phyloP scores from a whole-genome alignment of 2,888 invertebrate species.

The Parapristionchus giblindavisi region DNA sequence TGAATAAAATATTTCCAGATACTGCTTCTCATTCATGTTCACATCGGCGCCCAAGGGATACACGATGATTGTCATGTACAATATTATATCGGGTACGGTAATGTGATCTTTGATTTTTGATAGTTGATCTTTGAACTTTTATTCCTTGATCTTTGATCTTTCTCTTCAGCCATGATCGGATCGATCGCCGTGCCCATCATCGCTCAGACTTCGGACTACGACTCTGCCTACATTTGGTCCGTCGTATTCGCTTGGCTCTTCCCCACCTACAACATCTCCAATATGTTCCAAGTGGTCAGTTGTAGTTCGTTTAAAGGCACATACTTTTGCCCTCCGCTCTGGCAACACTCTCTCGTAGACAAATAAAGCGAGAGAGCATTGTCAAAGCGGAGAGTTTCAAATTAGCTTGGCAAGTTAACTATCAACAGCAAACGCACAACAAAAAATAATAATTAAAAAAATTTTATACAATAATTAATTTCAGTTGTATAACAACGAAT shows the following conservation, averaged over 20 bases:
- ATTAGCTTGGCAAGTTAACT: background rate
- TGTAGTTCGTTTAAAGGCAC: too few relatives aligned
- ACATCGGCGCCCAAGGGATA: slow-evolving; percentile 64
- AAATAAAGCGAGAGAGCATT: too few relatives aligned
- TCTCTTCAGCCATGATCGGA: slow-evolving; percentile 59
- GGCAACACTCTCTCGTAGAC: too few relatives aligned
- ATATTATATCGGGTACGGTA: slow-evolving; percentile 53
- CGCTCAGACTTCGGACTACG: slow-evolving; percentile 46
- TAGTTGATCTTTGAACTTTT: background rate
- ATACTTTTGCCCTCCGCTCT: too few relatives aligned
- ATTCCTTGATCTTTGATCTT: background rate
- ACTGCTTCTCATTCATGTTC: slow-evolving; percentile 62
- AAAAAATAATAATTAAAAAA: too few relatives aligned
- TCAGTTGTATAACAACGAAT: slow-evolving; percentile 60
- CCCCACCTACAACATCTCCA: slow-evolving; percentile 49
- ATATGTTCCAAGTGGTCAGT: slow-evolving; percentile 39
- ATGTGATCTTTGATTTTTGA: slow-evolving; percentile 1
- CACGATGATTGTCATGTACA: slow-evolving; percentile 62
- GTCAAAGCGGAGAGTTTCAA: too few relatives aligned
- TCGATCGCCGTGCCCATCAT: slow-evolving; percentile 64
- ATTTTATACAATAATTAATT: too few relatives aligned
- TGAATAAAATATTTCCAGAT: slow-evolving; percentile 47
- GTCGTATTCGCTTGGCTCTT: slow-evolving; percentile 48
- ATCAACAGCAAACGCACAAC: background rate
- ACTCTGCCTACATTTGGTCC: slow-evolving; percentile 45